Conservation (phyloP, 2,888 invertebrate species). For the Hirtodrosophila histrioides region DNA sequence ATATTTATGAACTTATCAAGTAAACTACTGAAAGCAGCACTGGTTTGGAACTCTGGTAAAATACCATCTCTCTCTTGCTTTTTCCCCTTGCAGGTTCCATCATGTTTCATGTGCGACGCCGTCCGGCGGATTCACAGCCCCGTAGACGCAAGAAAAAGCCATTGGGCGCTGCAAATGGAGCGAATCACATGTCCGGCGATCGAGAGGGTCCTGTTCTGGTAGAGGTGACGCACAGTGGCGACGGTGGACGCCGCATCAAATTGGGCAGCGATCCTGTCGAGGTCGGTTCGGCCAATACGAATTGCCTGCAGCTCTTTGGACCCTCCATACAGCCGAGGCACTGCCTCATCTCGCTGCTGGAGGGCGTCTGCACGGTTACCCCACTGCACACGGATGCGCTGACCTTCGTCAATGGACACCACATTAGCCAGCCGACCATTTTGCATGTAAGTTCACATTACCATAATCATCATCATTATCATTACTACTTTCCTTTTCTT, state of each 20-base stretch:
- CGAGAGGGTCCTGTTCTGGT: slow-evolving; percentile 88
- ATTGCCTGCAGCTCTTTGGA: slow-evolving; percentile 91
- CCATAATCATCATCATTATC: not conserved
- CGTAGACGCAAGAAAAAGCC: slow-evolving; percentile 94
- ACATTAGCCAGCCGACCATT: slow-evolving; percentile 96
- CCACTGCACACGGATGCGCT: slow-evolving; percentile 97
- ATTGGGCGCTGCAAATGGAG: slow-evolving; percentile 85
- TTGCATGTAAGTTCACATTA: slow-evolving; percentile 87
- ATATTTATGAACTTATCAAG: slow-evolving; percentile 39
- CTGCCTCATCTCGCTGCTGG: slow-evolving; percentile 96
- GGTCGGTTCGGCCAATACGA: slow-evolving; percentile 92
- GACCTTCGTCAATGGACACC: slow-evolving; percentile 96
- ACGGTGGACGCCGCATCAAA: slow-evolving; percentile 87
- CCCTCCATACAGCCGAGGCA: slow-evolving; percentile 97
- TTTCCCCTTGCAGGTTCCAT: slow-evolving; percentile 90
- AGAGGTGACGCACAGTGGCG: slow-evolving; percentile 86
- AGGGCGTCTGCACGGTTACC: slow-evolving; percentile 96
- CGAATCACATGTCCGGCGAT: slow-evolving; percentile 86
- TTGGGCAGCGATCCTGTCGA: slow-evolving; percentile 88
- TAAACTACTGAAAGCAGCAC: slow-evolving; percentile 11
- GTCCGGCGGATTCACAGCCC: slow-evolving; percentile 95
- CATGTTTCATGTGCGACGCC: slow-evolving; percentile 97
- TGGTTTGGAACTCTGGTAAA: not conserved
- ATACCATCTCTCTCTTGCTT: not conserved
- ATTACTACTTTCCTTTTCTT: too few relatives aligned